These are phyloP conservation scores for Colossoma macropomum DNA, from an alignment of 2,113 vertebrate species.

Conservation along the genomic window DNA sequence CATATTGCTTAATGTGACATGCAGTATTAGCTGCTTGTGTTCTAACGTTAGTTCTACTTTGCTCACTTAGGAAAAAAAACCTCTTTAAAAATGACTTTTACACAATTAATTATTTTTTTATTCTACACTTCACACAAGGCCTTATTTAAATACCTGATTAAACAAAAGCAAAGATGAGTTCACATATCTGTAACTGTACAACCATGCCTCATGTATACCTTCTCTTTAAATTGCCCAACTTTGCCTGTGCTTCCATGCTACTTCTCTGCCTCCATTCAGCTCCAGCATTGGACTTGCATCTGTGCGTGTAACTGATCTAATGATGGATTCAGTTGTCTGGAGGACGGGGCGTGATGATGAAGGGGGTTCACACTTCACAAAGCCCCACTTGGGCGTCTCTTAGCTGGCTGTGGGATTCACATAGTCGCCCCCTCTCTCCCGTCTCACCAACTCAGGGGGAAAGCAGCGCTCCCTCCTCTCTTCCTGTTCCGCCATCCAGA, in stretches of 20 bases:
- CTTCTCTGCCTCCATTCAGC: neutral
- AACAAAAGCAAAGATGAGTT: neutral
- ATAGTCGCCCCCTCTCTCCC: neutral
- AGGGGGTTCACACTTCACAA: slow-evolving; percentile 48
- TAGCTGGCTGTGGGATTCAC: slow-evolving; percentile 25
- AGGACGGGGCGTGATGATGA: slow-evolving; percentile 22
- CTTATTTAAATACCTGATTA: neutral
- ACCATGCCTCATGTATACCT: neutral
- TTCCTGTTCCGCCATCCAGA: slow-evolving; percentile 20
- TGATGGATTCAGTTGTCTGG: slow-evolving; percentile 53
- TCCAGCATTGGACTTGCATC: slow-evolving; percentile 10
- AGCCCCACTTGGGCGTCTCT: slow-evolving; percentile 19
- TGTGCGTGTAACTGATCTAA: slow-evolving; percentile 49
- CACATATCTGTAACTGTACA: neutral
- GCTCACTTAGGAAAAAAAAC: too few species aligned
- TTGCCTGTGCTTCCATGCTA: neutral
- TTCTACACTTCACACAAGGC: too few species aligned
- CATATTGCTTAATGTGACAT: too few species aligned
- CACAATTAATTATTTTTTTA: too few species aligned
- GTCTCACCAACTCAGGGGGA: slow-evolving; percentile 19
- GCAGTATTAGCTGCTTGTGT: too few species aligned
- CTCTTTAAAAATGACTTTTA: too few species aligned
- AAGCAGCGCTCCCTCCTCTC: neutral
- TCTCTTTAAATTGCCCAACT: neutral
- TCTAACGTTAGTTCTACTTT: too few species aligned